Conservation (phyloP, 2,797 vertebrate species). For the Chiroxiphia lanceolata region DNA sequence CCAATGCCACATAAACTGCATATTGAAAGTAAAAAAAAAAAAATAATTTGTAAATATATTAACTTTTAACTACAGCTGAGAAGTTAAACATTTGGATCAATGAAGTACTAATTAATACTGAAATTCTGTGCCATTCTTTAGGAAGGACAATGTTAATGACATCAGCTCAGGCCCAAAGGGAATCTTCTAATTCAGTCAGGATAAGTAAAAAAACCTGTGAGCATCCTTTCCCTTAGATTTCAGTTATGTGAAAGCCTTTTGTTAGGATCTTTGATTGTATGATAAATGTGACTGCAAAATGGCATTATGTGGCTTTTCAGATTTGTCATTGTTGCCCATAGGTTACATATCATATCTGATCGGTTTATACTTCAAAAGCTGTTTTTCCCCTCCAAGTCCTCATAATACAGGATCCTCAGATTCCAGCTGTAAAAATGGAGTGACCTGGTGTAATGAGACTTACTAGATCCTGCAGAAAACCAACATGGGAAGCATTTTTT, state of each 20-base stretch:
- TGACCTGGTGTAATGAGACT: background rate
- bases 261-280: background rate
- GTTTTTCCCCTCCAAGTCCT: background rate
- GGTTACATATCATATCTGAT: background rate
- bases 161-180: background rate
- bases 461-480: background rate
- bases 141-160: background rate
- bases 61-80: background rate
- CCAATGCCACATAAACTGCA: background rate
- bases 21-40: background rate
- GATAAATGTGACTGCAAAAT: background rate
- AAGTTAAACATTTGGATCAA: background rate
- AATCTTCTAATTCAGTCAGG: background rate
- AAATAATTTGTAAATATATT: background rate
- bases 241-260: background rate
- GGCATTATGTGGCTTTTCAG: background rate
- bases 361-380: background rate
- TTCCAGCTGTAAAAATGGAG: background rate
- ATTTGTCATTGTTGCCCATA: background rate
- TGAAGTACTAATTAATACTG: background rate
- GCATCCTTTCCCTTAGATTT: background rate
- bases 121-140: background rate
- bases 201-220: background rate
- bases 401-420: background rate
- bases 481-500: background rate